Conservation (phyloP, 2,113 vertebrate species). For the Melanocharis versteri region DNA sequence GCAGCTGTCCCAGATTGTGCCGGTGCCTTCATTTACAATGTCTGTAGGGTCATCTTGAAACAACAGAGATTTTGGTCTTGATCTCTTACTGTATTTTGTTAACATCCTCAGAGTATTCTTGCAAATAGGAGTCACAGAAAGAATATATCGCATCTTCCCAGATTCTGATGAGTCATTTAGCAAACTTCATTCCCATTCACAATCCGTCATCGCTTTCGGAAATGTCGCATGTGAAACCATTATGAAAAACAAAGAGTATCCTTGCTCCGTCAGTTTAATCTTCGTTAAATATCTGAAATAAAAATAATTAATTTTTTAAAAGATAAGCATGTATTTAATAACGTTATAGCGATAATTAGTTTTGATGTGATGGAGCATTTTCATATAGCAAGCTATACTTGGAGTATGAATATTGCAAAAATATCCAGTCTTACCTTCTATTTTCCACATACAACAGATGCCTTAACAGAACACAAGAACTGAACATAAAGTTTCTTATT, state of each 20-base stretch:
- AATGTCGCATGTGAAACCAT: not conserved
- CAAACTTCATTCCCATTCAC: not conserved
- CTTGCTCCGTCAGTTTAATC: rapidly evolving
- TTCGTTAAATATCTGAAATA: not conserved
- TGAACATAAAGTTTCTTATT: not conserved
- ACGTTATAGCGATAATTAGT: not conserved
- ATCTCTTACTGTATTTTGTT: not conserved
- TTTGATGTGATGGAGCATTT: not conserved
- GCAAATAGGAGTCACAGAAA: not conserved
- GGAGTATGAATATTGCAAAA: not conserved
- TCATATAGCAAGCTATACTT: not conserved
- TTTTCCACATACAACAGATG: not conserved
- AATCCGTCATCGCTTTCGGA: not conserved
- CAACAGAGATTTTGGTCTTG: not conserved
- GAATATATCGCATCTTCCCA: not conserved
- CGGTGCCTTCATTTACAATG: not conserved
- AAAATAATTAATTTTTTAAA: not conserved
- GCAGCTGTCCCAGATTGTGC: not conserved
- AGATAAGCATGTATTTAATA: not conserved
- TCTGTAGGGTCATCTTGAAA: not conserved
- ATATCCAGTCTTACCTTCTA: not conserved
- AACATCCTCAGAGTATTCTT: not conserved
- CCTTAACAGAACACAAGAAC: not conserved
- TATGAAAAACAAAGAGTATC: not conserved
- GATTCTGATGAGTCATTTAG: not conserved